Evolutionary conservation across 2,113 vertebrate species (phyloP), one percentile per base, ranked within the genome.

Genomic region (Nyctereutes procyonoides): DNA sequence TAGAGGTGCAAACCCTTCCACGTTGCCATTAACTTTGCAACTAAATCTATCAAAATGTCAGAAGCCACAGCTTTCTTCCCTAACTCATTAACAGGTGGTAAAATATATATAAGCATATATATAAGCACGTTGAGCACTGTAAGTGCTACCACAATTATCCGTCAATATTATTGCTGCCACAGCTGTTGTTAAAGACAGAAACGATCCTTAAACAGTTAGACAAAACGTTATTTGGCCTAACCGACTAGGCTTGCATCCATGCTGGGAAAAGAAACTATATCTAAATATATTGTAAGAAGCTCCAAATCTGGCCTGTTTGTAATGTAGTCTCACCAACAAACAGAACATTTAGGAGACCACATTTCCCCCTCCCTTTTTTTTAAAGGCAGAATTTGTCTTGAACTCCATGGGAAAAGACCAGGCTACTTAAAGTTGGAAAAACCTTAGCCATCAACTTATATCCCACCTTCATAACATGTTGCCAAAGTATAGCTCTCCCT

Each of bases 11-110:
- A 95, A 93, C 28, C 53, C 43, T 77, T 90, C 38, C 74, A 95
- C 14, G 16, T 62, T 88, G 60, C 79, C 71, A 94, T 94, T 91
- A 62, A 51, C 58, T 89, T 65, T 76, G 60, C 51, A 96, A 88
- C 58, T 76, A 84, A 60, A 92, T 85, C 82, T 86, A 83, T 87
- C 81, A 94, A 90, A 81, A 43, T 55, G 85, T 86, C 95, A 97
- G 74, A 95, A 97, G n/a, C 56, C 55, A 58, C 19, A 26, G 79
- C 74, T 96, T 84, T 77, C 55, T 30, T 53, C 58, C 56, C 28
- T 80, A 82, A 81, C 65, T 73, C 90, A 88, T 91, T 83, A 97
- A 63, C 73, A 93, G 63, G 77, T 90, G 79, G 65, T 80, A 69
- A 96, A 82, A 93, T 32, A 90, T 8, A 63, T 7, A n/a, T 19